Evolutionary conservation across 2,888 invertebrate species (phyloP).

Genomic region (Unio delphinus): DNA sequence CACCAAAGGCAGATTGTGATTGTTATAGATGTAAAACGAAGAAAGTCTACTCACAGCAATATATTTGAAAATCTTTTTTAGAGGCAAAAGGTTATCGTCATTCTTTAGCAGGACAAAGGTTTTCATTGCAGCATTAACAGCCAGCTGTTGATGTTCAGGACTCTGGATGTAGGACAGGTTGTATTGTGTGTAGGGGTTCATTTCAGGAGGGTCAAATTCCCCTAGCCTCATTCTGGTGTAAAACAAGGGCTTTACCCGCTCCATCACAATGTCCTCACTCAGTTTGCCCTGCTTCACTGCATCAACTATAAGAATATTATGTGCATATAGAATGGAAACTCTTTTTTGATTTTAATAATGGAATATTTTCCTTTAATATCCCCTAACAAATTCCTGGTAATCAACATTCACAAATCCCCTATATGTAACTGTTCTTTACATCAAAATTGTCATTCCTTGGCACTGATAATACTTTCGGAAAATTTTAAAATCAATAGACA

Average conservation of each 20-base stretch:
- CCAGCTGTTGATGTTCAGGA: slow-evolving; percentile 41
- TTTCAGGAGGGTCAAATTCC: slow-evolving; percentile 49
- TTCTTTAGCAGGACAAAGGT: slow-evolving; percentile 59
- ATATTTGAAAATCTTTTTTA: slow-evolving; percentile 13
- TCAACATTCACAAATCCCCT: too few relatives aligned
- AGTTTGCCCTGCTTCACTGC: slow-evolving; percentile 44
- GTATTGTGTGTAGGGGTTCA: slow-evolving; percentile 34
- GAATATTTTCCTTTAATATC: too few relatives aligned
- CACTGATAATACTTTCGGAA: too few relatives aligned
- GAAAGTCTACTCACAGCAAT: slow-evolving; percentile 22
- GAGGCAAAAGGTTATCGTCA: slow-evolving; percentile 41
- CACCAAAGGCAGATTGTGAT: too few relatives aligned
- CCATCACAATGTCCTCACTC: slow-evolving; percentile 25
- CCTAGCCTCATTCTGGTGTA: slow-evolving; percentile 51
- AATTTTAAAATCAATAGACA: too few relatives aligned
- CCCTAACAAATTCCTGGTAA: too few relatives aligned
- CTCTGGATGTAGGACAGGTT: slow-evolving; percentile 34
- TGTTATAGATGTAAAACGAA: too few relatives aligned
- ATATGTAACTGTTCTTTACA: too few relatives aligned
- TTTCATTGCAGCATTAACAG: slow-evolving; percentile 47
- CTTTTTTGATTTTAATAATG: too few relatives aligned
- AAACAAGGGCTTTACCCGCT: slow-evolving; percentile 44
- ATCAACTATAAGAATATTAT: slow-evolving; percentile 22
- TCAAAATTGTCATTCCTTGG: too few relatives aligned
- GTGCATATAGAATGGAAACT: background rate